A percentile compares a stretch with the other conserved stretches of the same genome.
Evolutionary conservation across 2,113 vertebrate species (phyloP).

Genomic region (Theristicus caerulescens): DNA sequence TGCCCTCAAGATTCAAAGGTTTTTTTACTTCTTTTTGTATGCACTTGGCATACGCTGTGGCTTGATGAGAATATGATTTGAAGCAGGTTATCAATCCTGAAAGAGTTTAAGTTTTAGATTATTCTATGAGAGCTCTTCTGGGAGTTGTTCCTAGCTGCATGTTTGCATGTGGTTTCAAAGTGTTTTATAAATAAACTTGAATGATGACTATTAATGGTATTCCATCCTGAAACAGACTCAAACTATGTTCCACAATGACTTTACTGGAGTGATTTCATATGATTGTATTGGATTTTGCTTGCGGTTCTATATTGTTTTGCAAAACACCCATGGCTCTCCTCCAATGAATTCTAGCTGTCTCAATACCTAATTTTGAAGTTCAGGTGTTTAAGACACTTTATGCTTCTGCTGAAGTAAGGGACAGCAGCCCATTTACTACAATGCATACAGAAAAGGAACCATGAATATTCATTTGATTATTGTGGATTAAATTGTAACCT

Average conservation of each 20-base stretch:
- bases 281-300: background rate
- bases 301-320: background rate
- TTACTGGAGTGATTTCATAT: background rate
- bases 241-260: background rate
- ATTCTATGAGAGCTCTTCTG: background rate
- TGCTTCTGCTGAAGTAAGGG: background rate
- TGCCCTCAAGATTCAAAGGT: background rate
- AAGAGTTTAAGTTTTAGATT: background rate
- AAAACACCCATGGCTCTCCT: background rate
- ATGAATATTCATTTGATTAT: background rate
- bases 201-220: background rate
- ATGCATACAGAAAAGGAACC: background rate
- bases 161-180: background rate
- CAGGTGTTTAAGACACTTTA: background rate
- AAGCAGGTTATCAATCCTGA: background rate
- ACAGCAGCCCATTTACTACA: background rate
- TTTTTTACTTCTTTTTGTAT: background rate
- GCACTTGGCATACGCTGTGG: background rate
- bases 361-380: background rate
- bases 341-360: background rate
- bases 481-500: background rate
- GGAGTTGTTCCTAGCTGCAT: background rate
- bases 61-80: background rate
- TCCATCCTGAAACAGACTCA: background rate
- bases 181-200: background rate